phyloP scores from a whole-genome alignment of 2,888 invertebrate species.

The Pseudococcus viburni region DNA sequence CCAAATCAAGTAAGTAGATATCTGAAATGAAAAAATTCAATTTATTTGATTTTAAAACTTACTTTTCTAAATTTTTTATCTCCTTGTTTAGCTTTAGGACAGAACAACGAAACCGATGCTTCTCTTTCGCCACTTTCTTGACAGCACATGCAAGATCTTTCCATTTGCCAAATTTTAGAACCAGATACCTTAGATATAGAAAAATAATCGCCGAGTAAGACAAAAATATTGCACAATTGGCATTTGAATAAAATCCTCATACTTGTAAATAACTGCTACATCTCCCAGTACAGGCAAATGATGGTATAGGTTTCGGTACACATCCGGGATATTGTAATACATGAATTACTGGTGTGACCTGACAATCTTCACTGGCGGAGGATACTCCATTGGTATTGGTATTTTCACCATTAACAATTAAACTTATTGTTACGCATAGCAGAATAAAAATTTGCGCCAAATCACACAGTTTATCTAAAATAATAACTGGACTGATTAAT shows the following conservation, averaged over 20 bases:
- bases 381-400: constrained; percentile 56
- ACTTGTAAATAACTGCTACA: constrained; percentile 95
- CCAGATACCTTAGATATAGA: constrained; percentile 82
- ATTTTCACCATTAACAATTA: constrained; percentile 38
- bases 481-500: not conserved
- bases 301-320: constrained; percentile 92
- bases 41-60: not conserved
- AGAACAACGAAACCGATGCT: constrained; percentile 88
- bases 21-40: no score
- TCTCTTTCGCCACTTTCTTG: constrained; percentile 94
- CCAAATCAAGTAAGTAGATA: no score
- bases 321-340: constrained; percentile 92
- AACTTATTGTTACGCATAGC: not conserved
- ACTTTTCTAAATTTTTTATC: constrained; percentile 90
- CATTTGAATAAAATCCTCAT: constrained; percentile 67
- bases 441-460: constrained; percentile 29
- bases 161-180: constrained; percentile 97
- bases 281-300: constrained; percentile 91
- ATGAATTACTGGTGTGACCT: constrained; percentile 92
- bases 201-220: not conserved
- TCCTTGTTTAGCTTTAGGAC: constrained; percentile 89
- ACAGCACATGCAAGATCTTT: constrained; percentile 94
- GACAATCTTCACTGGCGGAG: constrained; percentile 83
- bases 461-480: constrained; percentile 39
- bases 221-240: no score